Conservation (phyloP, 2,888 invertebrate species). For the Slavum lentiscoides region DNA sequence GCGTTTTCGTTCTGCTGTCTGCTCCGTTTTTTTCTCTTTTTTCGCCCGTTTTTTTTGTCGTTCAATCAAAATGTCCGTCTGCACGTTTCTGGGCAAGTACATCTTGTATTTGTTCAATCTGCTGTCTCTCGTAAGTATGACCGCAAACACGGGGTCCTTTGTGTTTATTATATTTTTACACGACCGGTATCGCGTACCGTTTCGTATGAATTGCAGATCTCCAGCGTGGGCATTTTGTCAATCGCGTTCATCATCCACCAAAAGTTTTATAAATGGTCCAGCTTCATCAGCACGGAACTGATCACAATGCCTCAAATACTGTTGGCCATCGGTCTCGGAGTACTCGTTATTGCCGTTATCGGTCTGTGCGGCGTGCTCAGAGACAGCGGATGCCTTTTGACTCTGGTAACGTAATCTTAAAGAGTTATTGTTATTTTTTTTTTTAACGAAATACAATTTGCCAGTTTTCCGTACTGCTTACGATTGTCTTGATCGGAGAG, state of each 20-base stretch:
- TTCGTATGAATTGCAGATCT: not conserved
- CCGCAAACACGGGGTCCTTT: too few species aligned
- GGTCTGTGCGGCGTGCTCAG: slow-evolving; percentile 36
- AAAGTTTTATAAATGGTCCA: slow-evolving; percentile 33
- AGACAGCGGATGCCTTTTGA: slow-evolving; percentile 38
- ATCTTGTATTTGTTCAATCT: slow-evolving; percentile 46
- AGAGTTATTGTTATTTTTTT: not conserved
- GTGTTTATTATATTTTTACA: too few species aligned
- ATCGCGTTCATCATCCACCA: slow-evolving; percentile 22
- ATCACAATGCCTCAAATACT: slow-evolving; percentile 34
- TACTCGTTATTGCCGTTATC: slow-evolving; percentile 11
- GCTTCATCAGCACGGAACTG: not conserved
- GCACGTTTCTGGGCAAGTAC: slow-evolving; percentile 45
- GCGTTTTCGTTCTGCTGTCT: too few species aligned
- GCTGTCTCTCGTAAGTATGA: slow-evolving; percentile 32
- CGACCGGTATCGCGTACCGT: too few species aligned
- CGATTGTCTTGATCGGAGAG: slow-evolving; percentile 34
- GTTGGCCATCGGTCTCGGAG: slow-evolving; percentile 12
- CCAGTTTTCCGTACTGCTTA: slow-evolving; percentile 35
- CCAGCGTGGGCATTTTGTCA: slow-evolving; percentile 11
- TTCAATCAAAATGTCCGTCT: slow-evolving; percentile 7
- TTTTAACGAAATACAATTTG: not conserved
- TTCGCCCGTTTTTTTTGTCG: too few species aligned
- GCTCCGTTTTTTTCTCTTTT: too few species aligned
- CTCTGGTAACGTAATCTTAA: slow-evolving; percentile 11